These are phyloP conservation scores for Agapornis canus DNA, from an alignment of 2,797 vertebrate genomes.

Conservation along the genomic window DNA sequence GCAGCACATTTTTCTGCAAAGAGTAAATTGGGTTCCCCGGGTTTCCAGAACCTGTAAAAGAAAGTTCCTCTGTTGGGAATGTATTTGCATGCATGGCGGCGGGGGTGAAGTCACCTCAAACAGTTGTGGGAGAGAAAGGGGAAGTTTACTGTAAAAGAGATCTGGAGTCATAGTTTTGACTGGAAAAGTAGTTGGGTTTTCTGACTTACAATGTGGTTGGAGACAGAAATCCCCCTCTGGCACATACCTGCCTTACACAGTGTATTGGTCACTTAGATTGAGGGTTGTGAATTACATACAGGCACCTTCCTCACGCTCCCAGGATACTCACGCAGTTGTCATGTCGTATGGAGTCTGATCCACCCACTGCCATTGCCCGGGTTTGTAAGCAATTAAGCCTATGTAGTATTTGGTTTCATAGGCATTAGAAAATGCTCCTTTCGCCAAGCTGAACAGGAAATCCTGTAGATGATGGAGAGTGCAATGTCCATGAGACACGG, in stretches of 20 bases:
- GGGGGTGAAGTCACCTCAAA: neutral
- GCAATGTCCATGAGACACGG: neutral
- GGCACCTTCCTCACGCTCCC: neutral
- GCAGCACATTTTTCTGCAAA: constrained; percentile 54
- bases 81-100: neutral
- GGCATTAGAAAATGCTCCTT: neutral
- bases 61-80: neutral
- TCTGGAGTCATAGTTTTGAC: neutral
- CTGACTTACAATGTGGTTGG: neutral
- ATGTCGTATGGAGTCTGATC: constrained; percentile 55
- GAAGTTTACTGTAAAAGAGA: neutral
- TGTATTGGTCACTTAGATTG: neutral
- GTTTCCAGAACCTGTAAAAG: constrained; percentile 62
- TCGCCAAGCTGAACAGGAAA: constrained; percentile 49
- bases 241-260: neutral
- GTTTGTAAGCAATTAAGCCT: constrained; percentile 47
- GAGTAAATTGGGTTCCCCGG: constrained; percentile 20
- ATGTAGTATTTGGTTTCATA: constrained; percentile 60
- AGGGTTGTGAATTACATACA: neutral
- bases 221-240: neutral
- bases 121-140: neutral
- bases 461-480: constrained; percentile 33
- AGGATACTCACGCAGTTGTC: constrained; percentile 34
- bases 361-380: constrained; percentile 68
- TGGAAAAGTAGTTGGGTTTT: neutral